Percentiles rank a stretch among this genome's conserved stretches.
Conservation (phyloP, 2,797 vertebrate species). For the Cirrhinus mrigala region DNA sequence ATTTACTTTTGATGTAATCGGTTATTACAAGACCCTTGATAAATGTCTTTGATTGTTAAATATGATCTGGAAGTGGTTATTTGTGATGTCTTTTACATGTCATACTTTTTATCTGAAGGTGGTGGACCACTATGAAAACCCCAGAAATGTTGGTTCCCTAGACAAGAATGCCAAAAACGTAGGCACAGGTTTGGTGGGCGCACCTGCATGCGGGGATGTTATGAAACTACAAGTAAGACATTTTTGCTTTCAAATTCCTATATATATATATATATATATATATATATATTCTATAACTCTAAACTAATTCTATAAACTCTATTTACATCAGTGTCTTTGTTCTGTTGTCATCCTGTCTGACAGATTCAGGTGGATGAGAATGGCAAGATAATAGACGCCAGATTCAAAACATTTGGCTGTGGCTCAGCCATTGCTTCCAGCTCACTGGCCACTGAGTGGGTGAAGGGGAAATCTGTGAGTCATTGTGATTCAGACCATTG, state of each 20-base stretch:
- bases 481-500: background rate
- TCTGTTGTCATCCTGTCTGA: background rate
- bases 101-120: slow-evolving; percentile 76
- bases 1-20: background rate
- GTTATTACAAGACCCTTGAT: background rate
- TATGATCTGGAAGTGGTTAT: background rate
- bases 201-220: slow-evolving; percentile 96
- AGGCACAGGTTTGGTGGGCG: slow-evolving; percentile 95
- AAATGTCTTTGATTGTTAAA: background rate
- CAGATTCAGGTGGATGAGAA: slow-evolving; percentile 92
- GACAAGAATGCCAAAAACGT: slow-evolving; percentile 93
- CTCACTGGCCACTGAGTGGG: slow-evolving; percentile 95
- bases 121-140: slow-evolving; percentile 98
- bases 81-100: background rate
- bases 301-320: too few relatives aligned
- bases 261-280: background rate
- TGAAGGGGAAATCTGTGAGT: slow-evolving; percentile 96
- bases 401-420: slow-evolving; percentile 97
- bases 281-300: too few relatives aligned
- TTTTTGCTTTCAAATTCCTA: background rate
- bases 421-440: slow-evolving; percentile 98
- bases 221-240: slow-evolving; percentile 95
- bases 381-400: slow-evolving; percentile 92
- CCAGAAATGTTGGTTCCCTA: slow-evolving; percentile 92
- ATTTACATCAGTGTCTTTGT: background rate